phyloP scores from a whole-genome alignment of 2,888 invertebrate genomes.

The Parnassius mnemosyne region DNA sequence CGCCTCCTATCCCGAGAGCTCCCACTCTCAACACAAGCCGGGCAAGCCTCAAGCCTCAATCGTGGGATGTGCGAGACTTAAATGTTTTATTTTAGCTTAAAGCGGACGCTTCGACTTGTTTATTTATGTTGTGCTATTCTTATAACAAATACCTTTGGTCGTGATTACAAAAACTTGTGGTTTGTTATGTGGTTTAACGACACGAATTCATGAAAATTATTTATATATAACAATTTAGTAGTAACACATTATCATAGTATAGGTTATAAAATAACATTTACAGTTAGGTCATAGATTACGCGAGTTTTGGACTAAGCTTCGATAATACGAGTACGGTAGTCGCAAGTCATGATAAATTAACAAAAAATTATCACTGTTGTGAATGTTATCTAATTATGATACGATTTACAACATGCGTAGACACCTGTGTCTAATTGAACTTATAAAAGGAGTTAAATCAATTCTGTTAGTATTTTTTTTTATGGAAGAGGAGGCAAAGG shows the following conservation, averaged over 20 bases:
- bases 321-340: background rate
- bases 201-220: background rate
- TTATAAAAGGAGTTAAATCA: no score
- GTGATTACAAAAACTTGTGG: background rate
- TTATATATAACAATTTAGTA: no score
- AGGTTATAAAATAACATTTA: no score
- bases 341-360: background rate
- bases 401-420: background rate
- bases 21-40: slow-evolving; percentile 28
- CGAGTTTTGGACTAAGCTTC: background rate
- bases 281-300: background rate
- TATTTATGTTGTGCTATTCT: background rate
- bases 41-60: background rate
- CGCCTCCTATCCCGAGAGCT: slow-evolving; percentile 50
- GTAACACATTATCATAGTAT: no score
- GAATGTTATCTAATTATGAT: background rate
- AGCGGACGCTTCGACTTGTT: background rate
- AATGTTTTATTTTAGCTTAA: slow-evolving; percentile 14
- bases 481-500: no score
- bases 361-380: slow-evolving; percentile 8
- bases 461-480: no score
- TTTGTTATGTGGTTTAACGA: background rate
- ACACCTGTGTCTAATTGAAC: background rate
- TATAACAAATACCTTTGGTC: no score
- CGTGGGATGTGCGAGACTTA: slow-evolving; percentile 23